Percentiles rank a stretch among this genome's conserved stretches.
These are phyloP conservation scores for Drosophila chauvacae DNA, from an alignment of 1,140 invertebrate species.

Conservation along the genomic window DNA sequence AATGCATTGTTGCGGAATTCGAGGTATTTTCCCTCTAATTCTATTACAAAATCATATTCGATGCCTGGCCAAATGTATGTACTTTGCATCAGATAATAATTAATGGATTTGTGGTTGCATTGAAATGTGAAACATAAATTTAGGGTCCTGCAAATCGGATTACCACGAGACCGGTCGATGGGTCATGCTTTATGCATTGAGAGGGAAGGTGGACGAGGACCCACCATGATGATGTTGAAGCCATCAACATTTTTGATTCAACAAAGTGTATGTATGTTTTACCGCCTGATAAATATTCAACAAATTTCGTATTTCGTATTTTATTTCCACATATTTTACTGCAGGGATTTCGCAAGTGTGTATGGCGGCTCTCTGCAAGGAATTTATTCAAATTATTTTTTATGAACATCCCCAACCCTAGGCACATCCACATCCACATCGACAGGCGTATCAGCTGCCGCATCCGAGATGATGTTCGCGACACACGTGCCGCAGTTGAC, in stretches of 20 bases:
- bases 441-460: conserved; percentile 28
- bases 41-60: conserved; percentile 4
- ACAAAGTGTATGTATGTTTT: conserved; percentile 13
- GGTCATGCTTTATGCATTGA: conserved; percentile 20
- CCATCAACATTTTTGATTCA: conserved; percentile 14
- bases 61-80: background rate
- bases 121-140: conserved; percentile 36
- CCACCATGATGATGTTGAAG: background rate
- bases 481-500: conserved; percentile 74
- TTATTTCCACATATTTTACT: conserved; percentile 38
- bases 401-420: conserved; percentile 20
- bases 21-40: conserved; percentile 1
- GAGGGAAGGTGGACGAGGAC: background rate
- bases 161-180: conserved; percentile 13
- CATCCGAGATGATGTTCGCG: conserved; percentile 47
- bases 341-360: conserved; percentile 13
- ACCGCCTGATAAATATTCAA: conserved; percentile 40
- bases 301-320: conserved; percentile 39
- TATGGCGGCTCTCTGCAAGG: conserved; percentile 17
- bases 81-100: conserved; percentile 33
- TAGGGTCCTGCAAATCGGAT: conserved; percentile 36
- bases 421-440: conserved; percentile 26
- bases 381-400: conserved; percentile 52
- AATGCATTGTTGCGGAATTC: conserved; percentile 6
- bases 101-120: conserved; percentile 37